Evolutionary conservation across 2,888 invertebrate genomes (phyloP).

Genomic region (Allolobophora icterica): DNA sequence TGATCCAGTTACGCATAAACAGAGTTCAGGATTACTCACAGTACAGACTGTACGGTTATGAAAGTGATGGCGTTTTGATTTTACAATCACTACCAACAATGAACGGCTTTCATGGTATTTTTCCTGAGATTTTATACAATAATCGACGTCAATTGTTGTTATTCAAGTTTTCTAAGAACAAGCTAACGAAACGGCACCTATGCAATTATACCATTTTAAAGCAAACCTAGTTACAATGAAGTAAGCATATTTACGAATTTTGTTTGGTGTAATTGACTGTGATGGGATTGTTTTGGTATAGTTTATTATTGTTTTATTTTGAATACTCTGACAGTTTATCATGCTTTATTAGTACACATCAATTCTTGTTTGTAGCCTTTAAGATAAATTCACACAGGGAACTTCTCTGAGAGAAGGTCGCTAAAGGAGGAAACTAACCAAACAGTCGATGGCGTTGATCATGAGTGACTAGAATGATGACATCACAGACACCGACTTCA

Average conservation of each 20-base stretch:
- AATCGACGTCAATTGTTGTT: too few species aligned
- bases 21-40: too few species aligned
- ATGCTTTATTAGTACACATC: background rate
- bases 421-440: background rate
- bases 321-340: background rate
- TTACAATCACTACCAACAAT: too few species aligned
- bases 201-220: background rate
- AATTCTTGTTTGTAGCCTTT: background rate
- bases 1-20: too few species aligned
- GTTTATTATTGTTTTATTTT: background rate
- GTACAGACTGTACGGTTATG: too few species aligned
- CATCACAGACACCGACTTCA: constrained; percentile 72
- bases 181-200: background rate
- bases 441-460: background rate
- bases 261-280: background rate
- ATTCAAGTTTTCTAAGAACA: background rate
- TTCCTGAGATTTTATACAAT: too few species aligned
- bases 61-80: too few species aligned
- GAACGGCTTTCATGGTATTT: too few species aligned
- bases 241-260: background rate
- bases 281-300: background rate
- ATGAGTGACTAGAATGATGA: background rate
- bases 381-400: background rate
- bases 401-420: too few species aligned
- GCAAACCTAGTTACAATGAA: background rate